Evolutionary conservation across 2,888 invertebrate species (phyloP).

Genomic region (Operophtera brumata): DNA sequence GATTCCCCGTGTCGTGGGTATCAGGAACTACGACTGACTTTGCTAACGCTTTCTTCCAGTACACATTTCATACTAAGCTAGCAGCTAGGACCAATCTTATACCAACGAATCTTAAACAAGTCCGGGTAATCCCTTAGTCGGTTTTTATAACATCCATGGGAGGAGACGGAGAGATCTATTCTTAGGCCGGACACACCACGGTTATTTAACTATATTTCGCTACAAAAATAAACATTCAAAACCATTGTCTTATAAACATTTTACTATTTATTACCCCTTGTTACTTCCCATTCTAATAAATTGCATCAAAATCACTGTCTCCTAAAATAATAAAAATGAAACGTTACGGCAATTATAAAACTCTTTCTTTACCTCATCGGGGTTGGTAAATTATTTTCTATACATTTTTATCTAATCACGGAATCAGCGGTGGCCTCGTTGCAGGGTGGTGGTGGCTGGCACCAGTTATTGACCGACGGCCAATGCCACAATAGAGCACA

Average conservation of each 20-base stretch:
- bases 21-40: too few species aligned
- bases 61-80: too few species aligned
- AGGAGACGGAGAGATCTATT: too few species aligned
- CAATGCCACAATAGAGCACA: constrained; percentile 29
- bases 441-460: constrained; percentile 61
- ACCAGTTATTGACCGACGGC: constrained; percentile 70
- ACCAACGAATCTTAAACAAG: too few species aligned
- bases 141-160: too few species aligned
- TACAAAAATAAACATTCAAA: constrained; percentile 7
- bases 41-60: too few species aligned
- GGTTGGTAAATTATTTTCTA: constrained; percentile 40
- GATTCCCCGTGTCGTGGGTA: too few species aligned
- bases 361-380: constrained; percentile 28
- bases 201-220: too few species aligned
- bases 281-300: constrained; percentile 15
- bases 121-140: too few species aligned
- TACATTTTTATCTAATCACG: constrained; percentile 61
- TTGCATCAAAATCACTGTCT: constrained; percentile 10
- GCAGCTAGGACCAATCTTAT: too few species aligned
- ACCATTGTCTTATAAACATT: constrained; percentile 1
- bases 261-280: constrained; percentile 16
- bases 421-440: constrained; percentile 55
- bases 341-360: constrained; percentile 35
- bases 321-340: constrained; percentile 29
- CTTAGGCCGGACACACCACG: too few species aligned